A percentile compares a stretch with the other conserved stretches of the same genome.
phyloP scores from a whole-genome alignment of 2,113 vertebrate species.

The Sula dactylatra region DNA sequence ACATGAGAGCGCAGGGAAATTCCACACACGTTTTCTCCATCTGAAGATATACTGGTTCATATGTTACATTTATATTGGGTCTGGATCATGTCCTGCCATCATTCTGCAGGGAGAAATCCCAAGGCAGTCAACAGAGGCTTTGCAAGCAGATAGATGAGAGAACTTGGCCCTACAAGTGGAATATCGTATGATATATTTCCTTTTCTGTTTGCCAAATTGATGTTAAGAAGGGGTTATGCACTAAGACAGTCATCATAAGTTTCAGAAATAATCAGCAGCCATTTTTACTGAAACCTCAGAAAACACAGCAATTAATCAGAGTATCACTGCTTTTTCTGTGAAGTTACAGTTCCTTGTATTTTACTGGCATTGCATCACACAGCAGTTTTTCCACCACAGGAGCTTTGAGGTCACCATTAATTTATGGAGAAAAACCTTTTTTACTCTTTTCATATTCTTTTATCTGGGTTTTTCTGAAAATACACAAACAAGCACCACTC shows the following conservation, averaged over 20 bases:
- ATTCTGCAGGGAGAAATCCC: slow-evolving; percentile 53
- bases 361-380: slow-evolving; percentile 31
- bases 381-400: slow-evolving; percentile 4
- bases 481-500: slow-evolving; percentile 14
- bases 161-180: slow-evolving; percentile 41
- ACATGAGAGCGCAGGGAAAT: slow-evolving; percentile 33
- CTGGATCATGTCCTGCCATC: slow-evolving; percentile 53
- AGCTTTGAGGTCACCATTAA: slow-evolving; percentile 10
- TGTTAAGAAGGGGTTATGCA: slow-evolving; percentile 50
- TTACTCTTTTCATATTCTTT: slow-evolving; percentile 1
- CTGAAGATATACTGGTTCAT: slow-evolving; percentile 47
- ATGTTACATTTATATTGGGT: slow-evolving; percentile 45
- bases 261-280: slow-evolving; percentile 59
- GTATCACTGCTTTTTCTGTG: slow-evolving; percentile 42
- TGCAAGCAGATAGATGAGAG: slow-evolving; percentile 55
- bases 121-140: slow-evolving; percentile 47
- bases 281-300: slow-evolving; percentile 58
- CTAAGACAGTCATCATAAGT: slow-evolving; percentile 42
- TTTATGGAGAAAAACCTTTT: slow-evolving; percentile 12
- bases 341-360: slow-evolving; percentile 24
- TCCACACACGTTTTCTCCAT: slow-evolving; percentile 57
- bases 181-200: slow-evolving; percentile 52
- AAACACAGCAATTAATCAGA: slow-evolving; percentile 55
- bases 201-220: slow-evolving; percentile 41
- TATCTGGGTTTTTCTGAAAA: slow-evolving; percentile 25